Evolutionary conservation across 2,113 vertebrate species (phyloP).

Genomic region (Calidris pugnax): DNA sequence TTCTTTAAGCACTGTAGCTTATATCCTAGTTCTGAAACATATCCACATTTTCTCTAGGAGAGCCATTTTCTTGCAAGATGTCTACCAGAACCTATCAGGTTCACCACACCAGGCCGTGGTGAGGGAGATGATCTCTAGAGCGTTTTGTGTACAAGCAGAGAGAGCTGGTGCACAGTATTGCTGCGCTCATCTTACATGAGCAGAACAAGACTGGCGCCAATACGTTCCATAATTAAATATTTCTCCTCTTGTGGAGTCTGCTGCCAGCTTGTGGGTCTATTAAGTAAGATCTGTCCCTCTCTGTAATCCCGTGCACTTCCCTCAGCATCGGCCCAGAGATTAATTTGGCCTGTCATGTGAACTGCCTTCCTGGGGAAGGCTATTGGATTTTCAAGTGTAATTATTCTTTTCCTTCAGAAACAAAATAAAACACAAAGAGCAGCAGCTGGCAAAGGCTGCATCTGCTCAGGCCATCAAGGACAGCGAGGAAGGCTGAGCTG

Average conservation of each 20-base stretch:
- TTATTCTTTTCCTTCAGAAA: neutral
- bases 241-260: neutral
- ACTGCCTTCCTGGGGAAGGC: neutral
- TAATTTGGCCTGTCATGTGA: neutral
- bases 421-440: neutral
- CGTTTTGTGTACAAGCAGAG: neutral
- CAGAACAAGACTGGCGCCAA: neutral
- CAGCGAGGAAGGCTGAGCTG: neutral
- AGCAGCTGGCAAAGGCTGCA: neutral
- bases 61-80: accelerated
- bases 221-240: neutral
- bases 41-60: accelerated
- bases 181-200: neutral
- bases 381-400: neutral
- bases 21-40: neutral
- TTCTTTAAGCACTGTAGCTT: neutral
- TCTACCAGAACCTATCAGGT: no score
- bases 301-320: neutral
- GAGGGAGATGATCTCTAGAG: neutral
- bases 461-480: neutral
- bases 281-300: neutral
- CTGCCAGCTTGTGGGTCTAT: neutral
- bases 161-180: accelerated
- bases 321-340: neutral
- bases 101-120: neutral